Evolutionary conservation across 2,888 invertebrate genomes (phyloP).

Genomic region (Xylocampa areola): DNA sequence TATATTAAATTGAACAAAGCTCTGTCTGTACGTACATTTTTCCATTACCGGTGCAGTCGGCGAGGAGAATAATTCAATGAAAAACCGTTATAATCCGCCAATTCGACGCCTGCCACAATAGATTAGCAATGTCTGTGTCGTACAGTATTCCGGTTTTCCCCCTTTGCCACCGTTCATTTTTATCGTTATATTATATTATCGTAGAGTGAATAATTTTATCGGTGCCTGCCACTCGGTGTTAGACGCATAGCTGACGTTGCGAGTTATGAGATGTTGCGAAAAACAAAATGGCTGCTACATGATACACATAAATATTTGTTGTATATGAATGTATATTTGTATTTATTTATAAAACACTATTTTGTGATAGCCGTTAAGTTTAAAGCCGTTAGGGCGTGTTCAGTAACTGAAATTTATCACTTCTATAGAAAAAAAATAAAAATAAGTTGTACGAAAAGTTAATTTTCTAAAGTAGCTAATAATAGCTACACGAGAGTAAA

Average conservation of each 20-base stretch:
- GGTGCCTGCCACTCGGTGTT: not conserved
- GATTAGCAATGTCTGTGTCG: conserved; percentile 45
- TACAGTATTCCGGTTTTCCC: conserved; percentile 25
- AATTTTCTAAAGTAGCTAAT: too few species aligned
- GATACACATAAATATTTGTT: not conserved
- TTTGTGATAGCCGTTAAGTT: too few species aligned
- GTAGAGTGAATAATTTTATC: conserved; percentile 24
- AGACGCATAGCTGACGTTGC: not conserved
- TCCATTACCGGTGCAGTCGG: conserved; percentile 13
- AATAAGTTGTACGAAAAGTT: too few species aligned
- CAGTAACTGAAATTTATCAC: too few species aligned
- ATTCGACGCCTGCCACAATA: conserved; percentile 39
- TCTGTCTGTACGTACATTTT: conserved; percentile 1
- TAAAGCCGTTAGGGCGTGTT: too few species aligned
- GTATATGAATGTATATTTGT: too few species aligned
- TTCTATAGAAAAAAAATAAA: too few species aligned
- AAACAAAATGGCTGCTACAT: not conserved
- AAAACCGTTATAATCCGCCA: conserved; percentile 51
- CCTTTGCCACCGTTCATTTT: conserved; percentile 12
- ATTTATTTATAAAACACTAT: too few species aligned
- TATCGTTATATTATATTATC: conserved; percentile 20
- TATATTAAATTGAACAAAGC: conserved; percentile 6
- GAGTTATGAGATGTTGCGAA: not conserved
- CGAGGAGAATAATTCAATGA: conserved; percentile 37
- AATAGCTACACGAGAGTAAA: too few species aligned